These are phyloP conservation scores for Laspeyria flexula DNA, from an alignment of 2,888 invertebrate genomes.

Conservation along the genomic window DNA sequence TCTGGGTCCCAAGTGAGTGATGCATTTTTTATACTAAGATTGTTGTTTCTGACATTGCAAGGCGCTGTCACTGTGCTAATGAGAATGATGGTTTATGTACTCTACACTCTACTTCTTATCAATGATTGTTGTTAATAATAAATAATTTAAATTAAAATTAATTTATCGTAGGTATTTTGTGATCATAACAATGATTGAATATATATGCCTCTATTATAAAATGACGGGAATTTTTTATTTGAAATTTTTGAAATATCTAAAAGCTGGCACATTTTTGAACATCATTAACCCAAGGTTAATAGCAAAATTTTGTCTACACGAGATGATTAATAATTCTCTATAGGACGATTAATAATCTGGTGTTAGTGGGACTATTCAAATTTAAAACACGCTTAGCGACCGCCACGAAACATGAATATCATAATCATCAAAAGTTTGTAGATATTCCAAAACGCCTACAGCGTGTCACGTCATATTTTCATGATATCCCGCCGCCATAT, in stretches of 20 bases:
- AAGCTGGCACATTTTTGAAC: conserved; percentile 3
- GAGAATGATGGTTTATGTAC: too few species aligned
- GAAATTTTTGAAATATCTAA: conserved; percentile 5
- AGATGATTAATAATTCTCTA: conserved; percentile 6
- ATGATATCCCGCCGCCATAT: conserved; percentile 45
- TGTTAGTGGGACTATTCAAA: neutral
- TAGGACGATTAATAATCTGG: neutral
- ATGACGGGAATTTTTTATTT: conserved; percentile 1
- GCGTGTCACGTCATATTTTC: conserved; percentile 45
- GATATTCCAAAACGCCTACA: conserved; percentile 34
- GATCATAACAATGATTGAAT: too few species aligned
- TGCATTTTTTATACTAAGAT: too few species aligned
- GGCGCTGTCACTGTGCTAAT: too few species aligned
- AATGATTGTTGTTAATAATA: too few species aligned
- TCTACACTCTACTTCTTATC: too few species aligned
- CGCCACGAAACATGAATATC: conserved; percentile 17
- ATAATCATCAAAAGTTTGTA: conserved; percentile 42
- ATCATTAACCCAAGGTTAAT: conserved; percentile 13
- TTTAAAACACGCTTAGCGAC: conserved; percentile 11
- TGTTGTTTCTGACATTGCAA: too few species aligned
- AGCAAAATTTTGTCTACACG: conserved; percentile 7
- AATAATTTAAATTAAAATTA: too few species aligned
- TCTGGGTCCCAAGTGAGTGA: too few species aligned
- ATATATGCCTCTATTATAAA: too few species aligned
- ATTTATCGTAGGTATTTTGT: too few species aligned